Base-by-base conservation (phyloP, 35 echinoderm and acorn worm species). In the Apostichopus parvimensis region DNA sequence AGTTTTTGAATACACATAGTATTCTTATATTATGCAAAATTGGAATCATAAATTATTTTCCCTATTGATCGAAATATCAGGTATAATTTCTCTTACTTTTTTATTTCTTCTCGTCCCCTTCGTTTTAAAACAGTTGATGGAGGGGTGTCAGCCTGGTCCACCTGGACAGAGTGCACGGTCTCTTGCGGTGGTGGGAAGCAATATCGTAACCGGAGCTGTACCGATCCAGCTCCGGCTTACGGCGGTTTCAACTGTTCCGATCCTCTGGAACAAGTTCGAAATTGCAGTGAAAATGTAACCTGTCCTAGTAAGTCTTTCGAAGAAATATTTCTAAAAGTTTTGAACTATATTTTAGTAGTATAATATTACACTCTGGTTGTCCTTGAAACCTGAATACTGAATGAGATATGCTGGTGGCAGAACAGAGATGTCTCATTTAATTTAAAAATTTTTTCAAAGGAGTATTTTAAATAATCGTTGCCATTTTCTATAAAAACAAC, bases 181-280 rank as follows among this genome's bases (percentile, higher is more conserved):
- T 81, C 90, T 12, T 98, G 97, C 93, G 95, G 71, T 1, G 93
- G 91, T 18, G 95, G 97, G 25, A 87, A 54, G 4, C 97, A 98
- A 81, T 89, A 91, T 62, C 79, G 97, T 9, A 94, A 86, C 18
- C 85, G 97, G 13, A 88, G 28, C 54, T 96, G 94, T 59, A 88
- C 89, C 9, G 90, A 93, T 55, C 97, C 97, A 8, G 68, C 87
- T 5, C 91, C 96, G 53, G 92, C 91, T 15, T 95, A 95, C 62
- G 94, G 94, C 13, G 96, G 96, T 9, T 82, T 82, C 55, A 56
- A 82, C 79, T 82, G 79, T 53, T 56, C 45, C 17, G 79, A 82
- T 55, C 34, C 28, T 13, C 24, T 55, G 18, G 79, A 82, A 14
- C 79, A 82, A 56, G 55, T 56, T n/a, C 55, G 79, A 54, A 82